Base-by-base conservation (phyloP, 2,888 invertebrate species). In the Lissocephala sabroskyi region DNA sequence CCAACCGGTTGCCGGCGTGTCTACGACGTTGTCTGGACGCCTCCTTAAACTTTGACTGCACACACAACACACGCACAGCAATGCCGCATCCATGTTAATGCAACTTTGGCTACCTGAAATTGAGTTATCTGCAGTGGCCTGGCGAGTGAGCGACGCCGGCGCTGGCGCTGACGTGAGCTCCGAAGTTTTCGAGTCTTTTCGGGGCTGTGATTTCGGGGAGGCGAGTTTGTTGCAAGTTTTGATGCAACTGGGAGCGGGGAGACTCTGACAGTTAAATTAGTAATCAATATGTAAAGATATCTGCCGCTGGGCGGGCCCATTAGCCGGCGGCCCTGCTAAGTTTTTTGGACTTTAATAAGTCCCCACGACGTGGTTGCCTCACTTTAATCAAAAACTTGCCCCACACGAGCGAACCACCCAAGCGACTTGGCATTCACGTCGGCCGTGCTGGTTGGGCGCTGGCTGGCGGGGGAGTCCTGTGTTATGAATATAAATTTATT, bases 401-500 rank as follows among this genome's bases (percentile, higher is more conserved):
- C 52, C 9, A 35, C 7, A 35, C 7, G 11, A 23, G 23, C 23
- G 3, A 35, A 6, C 5, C 37, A 37, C 19, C 17, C 37, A 19
- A 10, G 50, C 57, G 52, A 70, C 77, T 70, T 70, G 74, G 68
- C 77, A 70, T 70, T 78, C 68, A 65, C 62, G 78, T 56, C 65
- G 65, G 51, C 41, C 7, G 23, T 23, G 23, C 4, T 23, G 23
- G 23, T 23, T 23, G 23, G 7, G 4, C 23, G 3, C 23, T 23
- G 23, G 4, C 23, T 23, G 23, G 23, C 3, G 3, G 16, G 14
- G 13, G 16, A 16, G 62, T 52, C 52, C 52, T 65, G 66, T 71
- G 71, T 78, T 71, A 78, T 71, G 71, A 71, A 71, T 71, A 71
- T 71, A 78, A 71, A 71, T 78, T 78, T 66, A 56, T 75, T 70